Evolutionary conservation across 2,113 vertebrate species (phyloP), one percentile per base, ranked within the genome.

Genomic region (Protobothrops flavoviridis): DNA sequence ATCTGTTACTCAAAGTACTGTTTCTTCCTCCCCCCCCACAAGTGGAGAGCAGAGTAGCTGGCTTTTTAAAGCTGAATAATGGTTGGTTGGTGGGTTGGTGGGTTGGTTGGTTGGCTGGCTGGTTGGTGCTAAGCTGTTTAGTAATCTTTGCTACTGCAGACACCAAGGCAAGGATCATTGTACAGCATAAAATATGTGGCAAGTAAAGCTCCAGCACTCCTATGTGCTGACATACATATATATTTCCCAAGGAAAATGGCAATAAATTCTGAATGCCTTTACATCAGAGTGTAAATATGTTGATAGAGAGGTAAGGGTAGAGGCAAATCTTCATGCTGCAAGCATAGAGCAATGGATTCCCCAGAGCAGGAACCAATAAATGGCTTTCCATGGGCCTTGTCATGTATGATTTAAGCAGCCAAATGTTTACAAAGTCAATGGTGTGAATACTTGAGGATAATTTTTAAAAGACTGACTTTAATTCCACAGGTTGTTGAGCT

Each of bases 61-160:
- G 0, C 0, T 10, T 86, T 7, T 88, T 50, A 8, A 64, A 20
- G 11, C 17, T 13, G 87, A 89, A 57, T 2, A 0, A 74, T 1
- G 0, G 85, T 0, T 8, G 89, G 48, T 56, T 93, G 74, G 90
- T 81, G 39, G 69, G 69, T 33, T 74, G 87, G 48, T 56, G 92
- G 74, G 90, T 81, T 20, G 69, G n/a, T 33, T 74, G 29, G 12
- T 0, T 69, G 12, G n/a, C 0, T n/a, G 61, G 26, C 11, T 69
- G 4, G 1, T 87, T 85, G 24, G 23, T 20, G n/a, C 17, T 85
- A 52, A 85, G 23, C 24, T 85, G 39, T 88, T n/a, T 43, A 52
- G 55, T 29, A 61, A 43, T 52, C 86, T 91, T 91, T 53, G 55
- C 53, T 13, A 8, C 26, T 24, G 45, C 24, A 89, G 64, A 50